Percentiles rank a stretch among this genome's conserved stretches.
Conservation (phyloP, 2,888 invertebrate genomes). For the Plebejus melissa region DNA sequence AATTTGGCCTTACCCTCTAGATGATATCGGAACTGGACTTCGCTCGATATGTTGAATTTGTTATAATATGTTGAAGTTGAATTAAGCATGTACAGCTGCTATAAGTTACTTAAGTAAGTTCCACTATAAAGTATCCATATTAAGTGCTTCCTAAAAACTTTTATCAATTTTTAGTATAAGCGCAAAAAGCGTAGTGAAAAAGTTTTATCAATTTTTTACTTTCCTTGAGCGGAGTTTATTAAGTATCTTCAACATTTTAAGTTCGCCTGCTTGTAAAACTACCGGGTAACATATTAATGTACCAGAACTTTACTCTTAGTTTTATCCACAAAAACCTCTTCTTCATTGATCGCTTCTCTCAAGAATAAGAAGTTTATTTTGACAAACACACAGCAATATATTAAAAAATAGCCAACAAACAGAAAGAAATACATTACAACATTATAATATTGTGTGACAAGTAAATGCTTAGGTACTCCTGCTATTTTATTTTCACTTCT, state of each 20-base stretch:
- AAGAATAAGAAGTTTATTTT: not conserved
- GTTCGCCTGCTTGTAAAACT: conserved; percentile 18
- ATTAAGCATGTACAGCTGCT: not conserved
- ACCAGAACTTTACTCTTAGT: conserved; percentile 5
- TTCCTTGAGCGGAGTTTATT: not conserved
- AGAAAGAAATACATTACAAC: no score
- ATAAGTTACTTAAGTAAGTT: not conserved
- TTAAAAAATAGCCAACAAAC: no score
- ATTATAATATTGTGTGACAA: no score
- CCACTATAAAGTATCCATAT: not conserved
- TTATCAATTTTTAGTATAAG: not conserved
- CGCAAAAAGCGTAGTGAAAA: not conserved
- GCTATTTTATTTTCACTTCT: no score
- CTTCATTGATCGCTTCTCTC: not conserved
- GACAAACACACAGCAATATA: no score
- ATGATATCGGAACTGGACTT: no score
- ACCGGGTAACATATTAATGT: conserved; percentile 24
- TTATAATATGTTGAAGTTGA: no score
- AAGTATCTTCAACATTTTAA: conserved; percentile 19
- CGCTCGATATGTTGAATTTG: no score
- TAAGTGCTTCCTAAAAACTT: conserved; percentile 9
- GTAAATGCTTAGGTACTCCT: no score
- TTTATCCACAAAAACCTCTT: not conserved
- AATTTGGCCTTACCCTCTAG: no score
- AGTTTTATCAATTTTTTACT: conserved; percentile 21